Evolutionary conservation across 2,888 invertebrate genomes (phyloP).

Genomic region (Noctua comes): DNA sequence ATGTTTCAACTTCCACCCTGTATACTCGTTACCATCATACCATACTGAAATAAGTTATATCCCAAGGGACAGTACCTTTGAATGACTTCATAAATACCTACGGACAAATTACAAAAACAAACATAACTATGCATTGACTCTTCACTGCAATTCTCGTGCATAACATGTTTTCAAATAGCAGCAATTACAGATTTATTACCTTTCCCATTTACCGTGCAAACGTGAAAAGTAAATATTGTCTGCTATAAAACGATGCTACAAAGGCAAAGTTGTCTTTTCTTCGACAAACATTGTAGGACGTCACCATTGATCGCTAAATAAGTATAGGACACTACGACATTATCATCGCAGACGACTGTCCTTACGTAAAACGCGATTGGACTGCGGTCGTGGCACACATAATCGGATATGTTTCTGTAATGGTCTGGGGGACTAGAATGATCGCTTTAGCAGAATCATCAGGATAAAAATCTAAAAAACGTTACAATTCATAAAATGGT

Average conservation of each 20-base stretch:
- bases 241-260: slow-evolving; percentile 30
- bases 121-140: not conserved
- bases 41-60: not conserved
- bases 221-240: slow-evolving; percentile 56
- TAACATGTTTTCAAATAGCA: slow-evolving; percentile 30
- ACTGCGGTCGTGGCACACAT: slow-evolving; percentile 43
- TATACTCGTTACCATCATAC: too few species aligned
- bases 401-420: slow-evolving; percentile 42
- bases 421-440: not conserved
- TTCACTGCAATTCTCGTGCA: slow-evolving; percentile 18
- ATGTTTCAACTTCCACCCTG: too few species aligned
- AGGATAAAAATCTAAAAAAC: too few species aligned
- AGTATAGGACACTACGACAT: slow-evolving; percentile 17
- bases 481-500: too few species aligned
- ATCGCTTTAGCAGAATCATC: too few species aligned
- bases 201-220: slow-evolving; percentile 37
- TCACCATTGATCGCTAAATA: slow-evolving; percentile 34
- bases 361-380: slow-evolving; percentile 52
- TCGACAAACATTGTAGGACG: slow-evolving; percentile 16
- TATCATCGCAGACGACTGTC: slow-evolving; percentile 22
- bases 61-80: not conserved
- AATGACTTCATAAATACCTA: not conserved
- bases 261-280: slow-evolving; percentile 25
- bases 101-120: not conserved
- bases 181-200: slow-evolving; percentile 34